A percentile compares a stretch with the other conserved stretches of the same genome.
These are phyloP conservation scores for Drosophila melanosoma DNA, from an alignment of 2,888 invertebrate genomes.

Conservation along the genomic window DNA sequence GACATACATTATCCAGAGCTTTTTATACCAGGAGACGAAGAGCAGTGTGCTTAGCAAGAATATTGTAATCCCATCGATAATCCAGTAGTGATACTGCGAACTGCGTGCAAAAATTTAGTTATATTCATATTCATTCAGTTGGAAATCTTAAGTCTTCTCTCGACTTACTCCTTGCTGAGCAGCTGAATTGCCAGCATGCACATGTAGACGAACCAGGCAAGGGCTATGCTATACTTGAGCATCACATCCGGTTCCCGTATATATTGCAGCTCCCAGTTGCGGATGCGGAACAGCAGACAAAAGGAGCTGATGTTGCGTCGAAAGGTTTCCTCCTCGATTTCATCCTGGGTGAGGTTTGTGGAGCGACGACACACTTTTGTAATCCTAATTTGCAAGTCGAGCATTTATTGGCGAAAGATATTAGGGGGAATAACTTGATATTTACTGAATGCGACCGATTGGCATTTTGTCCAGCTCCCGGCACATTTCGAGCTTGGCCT, in stretches of 20 bases:
- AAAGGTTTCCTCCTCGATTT: slow-evolving; percentile 84
- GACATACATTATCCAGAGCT: slow-evolving; percentile 87
- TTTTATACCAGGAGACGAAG: slow-evolving; percentile 91
- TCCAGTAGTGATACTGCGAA: slow-evolving; percentile 83
- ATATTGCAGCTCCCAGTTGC: slow-evolving; percentile 90
- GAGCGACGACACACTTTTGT: slow-evolving; percentile 80
- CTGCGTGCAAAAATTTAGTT: slow-evolving; percentile 5
- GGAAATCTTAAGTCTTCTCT: neutral
- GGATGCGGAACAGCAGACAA: slow-evolving; percentile 88
- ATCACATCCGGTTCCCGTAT: slow-evolving; percentile 91
- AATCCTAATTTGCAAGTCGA: slow-evolving; percentile 57
- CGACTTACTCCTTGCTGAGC: slow-evolving; percentile 85
- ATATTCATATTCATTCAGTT: neutral
- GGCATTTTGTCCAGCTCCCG: slow-evolving; percentile 93
- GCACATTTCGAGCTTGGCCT: slow-evolving; percentile 90
- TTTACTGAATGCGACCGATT: slow-evolving; percentile 91
- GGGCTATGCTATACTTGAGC: slow-evolving; percentile 92
- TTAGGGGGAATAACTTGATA: neutral
- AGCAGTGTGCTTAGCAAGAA: slow-evolving; percentile 87
- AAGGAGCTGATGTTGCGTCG: slow-evolving; percentile 85
- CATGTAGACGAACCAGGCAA: slow-evolving; percentile 87
- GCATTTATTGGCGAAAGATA: neutral
- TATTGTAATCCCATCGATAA: slow-evolving; percentile 85
- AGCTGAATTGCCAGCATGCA: slow-evolving; percentile 88
- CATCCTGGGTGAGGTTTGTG: slow-evolving; percentile 82